Evolutionary conservation across 53 echinoderm and acorn worm genomes (phyloP).

Genomic region (Arbacia lixula): DNA sequence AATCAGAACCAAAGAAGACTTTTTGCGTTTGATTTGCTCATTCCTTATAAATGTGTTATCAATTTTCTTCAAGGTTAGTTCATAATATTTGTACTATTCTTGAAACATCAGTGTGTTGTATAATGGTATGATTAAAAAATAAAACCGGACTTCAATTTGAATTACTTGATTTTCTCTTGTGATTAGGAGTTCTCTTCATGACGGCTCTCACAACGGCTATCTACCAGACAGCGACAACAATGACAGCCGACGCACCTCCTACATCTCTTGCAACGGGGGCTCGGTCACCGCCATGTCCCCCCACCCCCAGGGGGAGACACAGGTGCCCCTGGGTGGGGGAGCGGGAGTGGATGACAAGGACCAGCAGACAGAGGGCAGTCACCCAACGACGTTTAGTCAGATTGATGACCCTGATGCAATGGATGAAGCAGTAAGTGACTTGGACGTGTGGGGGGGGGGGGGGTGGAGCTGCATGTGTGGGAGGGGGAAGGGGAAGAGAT

Average conservation of each 20-base stretch:
- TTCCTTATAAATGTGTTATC: no score
- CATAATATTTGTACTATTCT: no score
- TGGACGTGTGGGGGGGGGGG: no score
- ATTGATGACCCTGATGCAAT: constrained; percentile 89
- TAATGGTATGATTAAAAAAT: no score
- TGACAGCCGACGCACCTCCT: constrained; percentile 92
- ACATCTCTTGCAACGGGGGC: constrained; percentile 96
- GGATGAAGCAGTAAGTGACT: constrained; percentile 90
- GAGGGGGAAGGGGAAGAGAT: no score
- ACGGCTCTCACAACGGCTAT: constrained; percentile 84
- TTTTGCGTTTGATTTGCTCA: no score
- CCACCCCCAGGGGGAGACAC: constrained; percentile 62
- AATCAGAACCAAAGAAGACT: no score
- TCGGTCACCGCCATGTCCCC: constrained; percentile 59
- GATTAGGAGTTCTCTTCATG: constrained; percentile 74
- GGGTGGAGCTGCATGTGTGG: no score
- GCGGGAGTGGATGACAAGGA: constrained; percentile 58
- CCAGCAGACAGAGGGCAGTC: constrained; percentile 57
- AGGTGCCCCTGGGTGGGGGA: constrained; percentile 57
- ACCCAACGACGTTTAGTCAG: constrained; percentile 65
- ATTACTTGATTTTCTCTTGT: no score
- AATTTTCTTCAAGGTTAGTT: no score
- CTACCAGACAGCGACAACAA: constrained; percentile 89
- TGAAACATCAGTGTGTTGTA: no score
- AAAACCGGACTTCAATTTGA: no score